A percentile compares a stretch with the other conserved stretches of the same genome.
Conservation (phyloP, 1,140 invertebrate genomes). For the Chrysopa pallens region DNA sequence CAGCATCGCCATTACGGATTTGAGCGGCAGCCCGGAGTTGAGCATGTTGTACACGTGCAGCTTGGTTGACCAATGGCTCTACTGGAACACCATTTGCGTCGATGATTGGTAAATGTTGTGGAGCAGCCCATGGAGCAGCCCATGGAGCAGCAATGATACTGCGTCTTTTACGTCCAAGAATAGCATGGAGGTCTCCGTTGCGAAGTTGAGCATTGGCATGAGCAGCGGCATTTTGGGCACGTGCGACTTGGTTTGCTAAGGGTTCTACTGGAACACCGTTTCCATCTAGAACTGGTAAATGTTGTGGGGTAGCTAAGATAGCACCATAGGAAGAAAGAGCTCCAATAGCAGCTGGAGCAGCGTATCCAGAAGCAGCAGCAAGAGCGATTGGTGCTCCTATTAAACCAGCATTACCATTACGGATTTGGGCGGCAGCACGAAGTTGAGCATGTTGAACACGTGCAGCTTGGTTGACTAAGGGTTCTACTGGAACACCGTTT, state of each 20-base stretch:
- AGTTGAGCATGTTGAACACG: constrained; percentile 34
- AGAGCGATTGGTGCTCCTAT: not conserved
- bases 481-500: constrained; percentile 31
- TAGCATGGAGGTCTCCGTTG: constrained; percentile 4
- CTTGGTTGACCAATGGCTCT: constrained; percentile 33
- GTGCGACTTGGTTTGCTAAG: constrained; percentile 11
- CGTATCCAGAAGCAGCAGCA: not conserved
- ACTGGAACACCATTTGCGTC: constrained; percentile 29
- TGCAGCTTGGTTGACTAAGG: constrained; percentile 34
- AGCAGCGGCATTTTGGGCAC: constrained; percentile 1
- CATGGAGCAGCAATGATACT: constrained; percentile 31
- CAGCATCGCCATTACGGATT: constrained; percentile 3
- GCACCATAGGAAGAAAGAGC: not conserved
- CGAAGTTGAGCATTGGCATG: constrained; percentile 1
- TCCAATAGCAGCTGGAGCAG: not conserved
- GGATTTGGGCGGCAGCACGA: constrained; percentile 25
- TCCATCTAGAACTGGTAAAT: constrained; percentile 4
- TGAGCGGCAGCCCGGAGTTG: constrained; percentile 15
- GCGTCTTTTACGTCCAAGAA: too few relatives aligned
- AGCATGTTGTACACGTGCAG: constrained; percentile 33
- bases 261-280: constrained; percentile 22
- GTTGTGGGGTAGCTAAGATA: not conserved
- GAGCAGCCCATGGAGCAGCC: constrained; percentile 10
- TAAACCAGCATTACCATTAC: constrained; percentile 10
- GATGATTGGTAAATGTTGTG: constrained; percentile 7